Percentiles rank a stretch among this genome's conserved stretches.
Conservation (phyloP, 2,888 invertebrate genomes). For the Dryobotodes eremita region DNA sequence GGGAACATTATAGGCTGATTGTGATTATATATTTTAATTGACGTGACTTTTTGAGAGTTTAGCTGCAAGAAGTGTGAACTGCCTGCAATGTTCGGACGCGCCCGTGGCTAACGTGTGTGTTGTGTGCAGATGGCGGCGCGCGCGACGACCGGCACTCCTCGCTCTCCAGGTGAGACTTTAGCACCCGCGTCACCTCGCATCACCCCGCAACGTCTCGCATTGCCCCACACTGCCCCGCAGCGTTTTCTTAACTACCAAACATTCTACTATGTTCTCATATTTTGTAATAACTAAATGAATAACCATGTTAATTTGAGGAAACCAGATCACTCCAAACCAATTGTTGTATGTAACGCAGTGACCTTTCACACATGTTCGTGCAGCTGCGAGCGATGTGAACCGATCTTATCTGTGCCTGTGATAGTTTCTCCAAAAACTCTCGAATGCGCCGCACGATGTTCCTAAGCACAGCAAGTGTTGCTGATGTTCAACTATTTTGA, state of each 20-base stretch:
- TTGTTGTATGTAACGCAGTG: conserved; percentile 20
- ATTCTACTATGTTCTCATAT: background rate
- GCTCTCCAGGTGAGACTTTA: conserved; percentile 72
- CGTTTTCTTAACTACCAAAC: background rate
- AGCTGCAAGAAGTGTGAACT: background rate
- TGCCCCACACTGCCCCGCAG: background rate
- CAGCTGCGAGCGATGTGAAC: background rate
- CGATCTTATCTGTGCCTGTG: conserved; percentile 22
- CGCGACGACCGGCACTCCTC: conserved; percentile 74
- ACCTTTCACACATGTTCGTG: conserved; percentile 15
- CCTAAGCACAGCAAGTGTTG: background rate
- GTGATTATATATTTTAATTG: background rate
- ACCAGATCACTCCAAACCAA: conserved; percentile 22
- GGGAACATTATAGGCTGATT: too few species aligned
- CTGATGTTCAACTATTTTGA: background rate
- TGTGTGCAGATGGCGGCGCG: conserved; percentile 66
- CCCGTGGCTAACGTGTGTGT: conserved; percentile 22
- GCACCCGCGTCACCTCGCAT: background rate
- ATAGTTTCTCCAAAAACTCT: background rate
- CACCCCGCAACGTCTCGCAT: background rate
- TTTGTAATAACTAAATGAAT: conserved; percentile 8
- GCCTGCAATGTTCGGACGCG: too few species aligned
- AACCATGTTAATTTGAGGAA: conserved; percentile 12
- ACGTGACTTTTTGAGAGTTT: too few species aligned
- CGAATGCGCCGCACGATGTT: background rate